Conservation (phyloP, 1,140 invertebrate genomes). For the Rhynchophorus ferrugineus region DNA sequence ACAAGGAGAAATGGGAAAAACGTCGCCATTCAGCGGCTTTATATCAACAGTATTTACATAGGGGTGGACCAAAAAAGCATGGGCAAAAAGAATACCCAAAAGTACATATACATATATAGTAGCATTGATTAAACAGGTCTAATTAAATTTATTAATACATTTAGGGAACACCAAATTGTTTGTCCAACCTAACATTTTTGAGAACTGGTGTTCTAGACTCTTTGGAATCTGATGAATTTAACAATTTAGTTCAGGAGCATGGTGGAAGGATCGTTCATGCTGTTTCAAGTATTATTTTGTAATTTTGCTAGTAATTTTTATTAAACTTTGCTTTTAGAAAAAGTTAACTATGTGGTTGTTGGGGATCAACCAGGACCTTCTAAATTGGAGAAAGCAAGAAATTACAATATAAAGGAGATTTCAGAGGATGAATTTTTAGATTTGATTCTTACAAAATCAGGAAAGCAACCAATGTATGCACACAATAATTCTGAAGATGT, state of each 20-base stretch:
- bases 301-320: constrained; percentile 15
- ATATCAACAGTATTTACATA: constrained; percentile 65
- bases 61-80: constrained; percentile 67
- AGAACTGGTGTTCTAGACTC: constrained; percentile 85
- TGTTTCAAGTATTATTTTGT: constrained; percentile 53
- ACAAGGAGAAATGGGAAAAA: constrained; percentile 57
- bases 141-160: constrained; percentile 19
- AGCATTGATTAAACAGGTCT: too few species aligned
- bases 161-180: constrained; percentile 65
- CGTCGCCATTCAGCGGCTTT: constrained; percentile 52
- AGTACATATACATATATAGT: too few species aligned
- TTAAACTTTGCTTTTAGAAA: constrained; percentile 27
- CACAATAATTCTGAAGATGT: constrained; percentile 13
- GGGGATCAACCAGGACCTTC: constrained; percentile 78
- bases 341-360: constrained; percentile 74
- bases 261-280: constrained; percentile 68
- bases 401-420: constrained; percentile 61
- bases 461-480: constrained; percentile 30
- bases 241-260: constrained; percentile 66
- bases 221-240: constrained; percentile 73
- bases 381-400: constrained; percentile 73
- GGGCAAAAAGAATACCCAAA: constrained; percentile 77
- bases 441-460: constrained; percentile 59
- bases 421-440: constrained; percentile 79
- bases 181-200: constrained; percentile 72